Conservation (phyloP, 2,797 vertebrate species). For the Coccyzus lansbergi region DNA sequence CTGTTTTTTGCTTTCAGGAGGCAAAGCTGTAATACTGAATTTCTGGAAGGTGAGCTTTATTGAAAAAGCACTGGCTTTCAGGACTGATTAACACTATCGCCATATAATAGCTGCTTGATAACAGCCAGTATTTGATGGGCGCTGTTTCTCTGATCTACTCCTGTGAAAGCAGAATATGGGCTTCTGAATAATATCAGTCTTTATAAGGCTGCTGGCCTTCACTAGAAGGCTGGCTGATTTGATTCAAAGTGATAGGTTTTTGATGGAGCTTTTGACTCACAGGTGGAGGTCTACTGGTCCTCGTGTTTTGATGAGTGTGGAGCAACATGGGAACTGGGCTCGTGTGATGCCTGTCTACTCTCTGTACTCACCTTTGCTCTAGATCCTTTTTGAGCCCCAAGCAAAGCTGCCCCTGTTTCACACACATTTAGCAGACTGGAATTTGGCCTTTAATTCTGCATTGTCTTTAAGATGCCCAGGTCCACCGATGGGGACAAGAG, state of each 20-base stretch:
- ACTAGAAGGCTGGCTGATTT: neutral
- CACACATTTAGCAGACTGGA: neutral
- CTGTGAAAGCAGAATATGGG: neutral
- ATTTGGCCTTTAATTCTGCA: neutral
- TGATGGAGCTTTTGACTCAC: neutral
- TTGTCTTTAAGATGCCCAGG: neutral
- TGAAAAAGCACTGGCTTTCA: neutral
- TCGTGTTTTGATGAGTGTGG: rapidly evolving
- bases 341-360: rapidly evolving
- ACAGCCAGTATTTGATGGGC: neutral
- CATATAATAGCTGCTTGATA: neutral
- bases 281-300: neutral
- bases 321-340: neutral
- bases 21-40: neutral
- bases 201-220: neutral
- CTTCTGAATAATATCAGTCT: neutral
- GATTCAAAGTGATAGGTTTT: neutral
- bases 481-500: neutral
- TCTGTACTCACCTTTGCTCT: neutral
- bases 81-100: neutral
- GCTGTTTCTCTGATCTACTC: neutral
- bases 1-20: neutral
- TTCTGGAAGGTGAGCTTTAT: neutral
- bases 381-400: neutral
- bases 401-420: neutral